Conservation (phyloP, 2,797 vertebrate genomes). For the Florisuga fusca region DNA sequence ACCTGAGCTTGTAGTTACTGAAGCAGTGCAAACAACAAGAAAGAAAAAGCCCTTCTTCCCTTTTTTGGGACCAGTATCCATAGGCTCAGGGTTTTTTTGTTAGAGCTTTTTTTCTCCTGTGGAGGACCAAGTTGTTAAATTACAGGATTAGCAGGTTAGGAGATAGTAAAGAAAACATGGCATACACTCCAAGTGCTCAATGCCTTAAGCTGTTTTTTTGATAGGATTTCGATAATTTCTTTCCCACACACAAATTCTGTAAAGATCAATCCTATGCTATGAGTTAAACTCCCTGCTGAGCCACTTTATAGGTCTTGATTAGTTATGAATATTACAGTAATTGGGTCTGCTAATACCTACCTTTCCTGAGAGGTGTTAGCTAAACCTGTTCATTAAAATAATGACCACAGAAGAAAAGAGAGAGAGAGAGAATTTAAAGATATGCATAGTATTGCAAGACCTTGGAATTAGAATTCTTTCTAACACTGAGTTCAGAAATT, state of each 20-base stretch:
- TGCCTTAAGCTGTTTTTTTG: not conserved
- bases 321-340: constrained; percentile 43
- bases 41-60: not conserved
- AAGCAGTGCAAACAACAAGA: accelerated
- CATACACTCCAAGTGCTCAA: not conserved
- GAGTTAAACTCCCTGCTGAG: constrained; percentile 13
- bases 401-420: not conserved
- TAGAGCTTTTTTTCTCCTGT: not conserved
- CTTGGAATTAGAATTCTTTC: constrained; percentile 12
- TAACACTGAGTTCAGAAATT: not conserved
- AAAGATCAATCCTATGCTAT: not conserved
- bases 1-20: not conserved
- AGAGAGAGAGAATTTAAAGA: not conserved
- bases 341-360: constrained; percentile 36
- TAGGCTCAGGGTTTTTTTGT: not conserved
- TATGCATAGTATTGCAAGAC: not conserved
- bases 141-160: not conserved
- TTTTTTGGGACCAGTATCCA: not conserved
- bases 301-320: constrained; percentile 52
- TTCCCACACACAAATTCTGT: not conserved
- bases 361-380: constrained; percentile 33
- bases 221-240: not conserved
- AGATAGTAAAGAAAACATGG: not conserved
- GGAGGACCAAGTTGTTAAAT: not conserved
- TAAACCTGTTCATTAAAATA: constrained; percentile 53